Base-by-base conservation (phyloP, 92 coral and sea anemone genomes). In the Pocillopora grandis region DNA sequence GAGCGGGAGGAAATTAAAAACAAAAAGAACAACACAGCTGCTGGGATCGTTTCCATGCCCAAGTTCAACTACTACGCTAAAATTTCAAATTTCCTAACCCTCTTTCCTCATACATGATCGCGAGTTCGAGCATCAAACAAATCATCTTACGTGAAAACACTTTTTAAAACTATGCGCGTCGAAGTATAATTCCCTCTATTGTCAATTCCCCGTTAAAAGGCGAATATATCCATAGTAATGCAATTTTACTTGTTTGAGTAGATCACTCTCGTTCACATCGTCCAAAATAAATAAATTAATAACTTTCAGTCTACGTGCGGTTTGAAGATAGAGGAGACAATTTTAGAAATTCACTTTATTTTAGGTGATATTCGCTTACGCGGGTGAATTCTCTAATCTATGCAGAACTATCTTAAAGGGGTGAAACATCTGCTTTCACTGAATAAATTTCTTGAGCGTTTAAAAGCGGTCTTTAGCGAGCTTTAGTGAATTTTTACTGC, bases 21-120 rank as follows among this genome's bases (percentile, higher is more conserved):
- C 79, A 88, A 83, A 85, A 92, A 94, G 71, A 71, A 90, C 84
- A 89, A 94, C 87, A 93, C 97, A 93, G 95, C 97, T 93, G 97
- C 88, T 21, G 62, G 27, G 56, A 31, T 74, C 87, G 75, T 90
- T 91, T 75, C 75, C 48, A 75, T 83, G 86, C 61, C 80, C 86
- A 83, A 83, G 86, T 83, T 83, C 86, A 83, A 56, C 16, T 48
- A 62, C 72, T 42, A 48, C 55, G 19, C 66, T 62, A 19, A n/a
- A 16, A 75, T 82, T 84, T 90, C 79, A 80, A 91, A 83, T 88
- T 80, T 84, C 76, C 87, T 84, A 56, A 33, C 66, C 72, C 85
- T 49, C 67, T 56, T 74, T 69, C 72, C 59, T n/a, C 35, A 56
- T 31, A 15, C 15, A 7, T 21, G 5, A 16, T 12, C 12, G n/a